A percentile compares a stretch with the other conserved stretches of the same genome.
Conservation (phyloP, 2,797 vertebrate species). For the Lacerta viridis region DNA sequence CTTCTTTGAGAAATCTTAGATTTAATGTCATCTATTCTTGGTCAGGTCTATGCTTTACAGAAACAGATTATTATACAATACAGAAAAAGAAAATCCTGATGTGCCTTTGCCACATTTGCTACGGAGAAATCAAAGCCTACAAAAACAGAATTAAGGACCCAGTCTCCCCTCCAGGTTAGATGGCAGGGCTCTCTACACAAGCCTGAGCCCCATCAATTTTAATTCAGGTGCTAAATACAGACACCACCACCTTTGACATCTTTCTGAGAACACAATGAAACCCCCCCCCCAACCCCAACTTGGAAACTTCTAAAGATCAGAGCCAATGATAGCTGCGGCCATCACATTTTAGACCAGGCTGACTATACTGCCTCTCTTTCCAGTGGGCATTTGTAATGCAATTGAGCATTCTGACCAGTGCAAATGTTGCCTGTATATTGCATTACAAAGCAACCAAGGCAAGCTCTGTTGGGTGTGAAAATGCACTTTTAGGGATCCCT, state of each 20-base stretch:
- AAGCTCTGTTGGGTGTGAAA: neutral
- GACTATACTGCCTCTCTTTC: neutral
- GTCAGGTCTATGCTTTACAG: neutral
- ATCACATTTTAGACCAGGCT: too few relatives aligned
- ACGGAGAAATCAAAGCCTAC: too few relatives aligned
- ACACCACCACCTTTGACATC: neutral
- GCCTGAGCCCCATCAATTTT: neutral
- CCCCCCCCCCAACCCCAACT: neutral
- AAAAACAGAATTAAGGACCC: too few relatives aligned
- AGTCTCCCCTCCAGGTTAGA: too few relatives aligned
- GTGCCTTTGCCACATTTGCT: neutral
- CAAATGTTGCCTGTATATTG: too few relatives aligned
- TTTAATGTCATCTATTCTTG: neutral
- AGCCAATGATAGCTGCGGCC: too few relatives aligned
- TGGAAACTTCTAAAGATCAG: neutral
- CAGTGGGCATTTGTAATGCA: constrained; percentile 5
- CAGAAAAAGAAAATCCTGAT: neutral
- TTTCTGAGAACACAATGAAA: neutral
- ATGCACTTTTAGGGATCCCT: neutral
- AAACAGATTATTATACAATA: neutral
- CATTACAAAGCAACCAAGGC: neutral
- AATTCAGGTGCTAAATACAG: too few relatives aligned
- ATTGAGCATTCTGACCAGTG: neutral
- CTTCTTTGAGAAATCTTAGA: neutral
- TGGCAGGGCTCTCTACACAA: neutral